Evolutionary conservation across 1,140 invertebrate genomes (phyloP).

Genomic region (Brachionus rotundiformis): DNA sequence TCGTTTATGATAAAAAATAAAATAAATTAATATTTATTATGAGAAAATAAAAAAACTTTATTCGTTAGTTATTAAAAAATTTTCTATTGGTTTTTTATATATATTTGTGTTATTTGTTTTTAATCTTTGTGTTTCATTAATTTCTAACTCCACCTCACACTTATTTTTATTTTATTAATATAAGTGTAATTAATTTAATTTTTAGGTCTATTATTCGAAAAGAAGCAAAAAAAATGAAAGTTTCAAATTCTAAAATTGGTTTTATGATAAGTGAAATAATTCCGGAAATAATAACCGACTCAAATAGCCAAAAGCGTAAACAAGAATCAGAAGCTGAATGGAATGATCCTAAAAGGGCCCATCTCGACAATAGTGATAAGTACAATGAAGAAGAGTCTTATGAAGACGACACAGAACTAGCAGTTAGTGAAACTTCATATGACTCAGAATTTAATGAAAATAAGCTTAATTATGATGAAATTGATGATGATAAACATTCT

Average conservation of each 20-base stretch:
- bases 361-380: neutral
- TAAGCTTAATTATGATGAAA: neutral
- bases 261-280: constrained; percentile 52
- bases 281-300: constrained; percentile 24
- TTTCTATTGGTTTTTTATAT: neutral
- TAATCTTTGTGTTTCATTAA: neutral
- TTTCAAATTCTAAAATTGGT: constrained; percentile 30
- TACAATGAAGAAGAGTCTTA: neutral
- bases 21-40: neutral
- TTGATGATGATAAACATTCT: neutral
- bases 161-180: constrained; percentile 38
- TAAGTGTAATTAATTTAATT: constrained; percentile 46
- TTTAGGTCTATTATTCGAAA: neutral
- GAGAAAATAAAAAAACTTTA: neutral
- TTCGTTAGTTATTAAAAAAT: neutral
- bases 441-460: neutral
- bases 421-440: neutral
- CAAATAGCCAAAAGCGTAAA: neutral
- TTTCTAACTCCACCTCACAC: neutral
- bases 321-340: neutral
- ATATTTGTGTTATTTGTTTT: neutral
- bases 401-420: constrained; percentile 16
- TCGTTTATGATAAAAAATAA: neutral
- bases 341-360: neutral
- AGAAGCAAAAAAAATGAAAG: constrained; percentile 21